Evolutionary conservation across 2,113 vertebrate species (phyloP), one percentile per base, ranked within the genome.

Genomic region (Vanacampus margaritifer): DNA sequence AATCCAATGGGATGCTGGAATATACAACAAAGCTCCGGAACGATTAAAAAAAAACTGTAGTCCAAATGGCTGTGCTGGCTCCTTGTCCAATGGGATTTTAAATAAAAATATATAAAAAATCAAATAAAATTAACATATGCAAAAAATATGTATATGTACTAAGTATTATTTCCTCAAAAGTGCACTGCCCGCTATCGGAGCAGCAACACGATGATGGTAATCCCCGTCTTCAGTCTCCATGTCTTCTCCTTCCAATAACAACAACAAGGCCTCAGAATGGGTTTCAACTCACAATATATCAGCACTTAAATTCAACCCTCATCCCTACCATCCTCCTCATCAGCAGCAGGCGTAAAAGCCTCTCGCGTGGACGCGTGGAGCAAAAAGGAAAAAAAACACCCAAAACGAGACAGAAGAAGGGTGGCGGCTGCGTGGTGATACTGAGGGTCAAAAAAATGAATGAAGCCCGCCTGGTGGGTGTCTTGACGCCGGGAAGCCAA

Each of bases 211-310:
- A 87, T 88, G 85, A 90, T 83, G 80, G 81, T 88, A 91, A 90
- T 92, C 90, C 87, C 87, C 91, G 87, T 92, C 91, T 89, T 92
- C 92, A 83, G 87, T 90, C 90, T 93, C 92, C 92, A 93, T 93
- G 86, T 88, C 90, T 87, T 75, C 60, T 32, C 28, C 28, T 62
- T 62, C 60, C 39, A 68, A 80, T 82, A 90, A 88, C 81, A 79
- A 72, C 79, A 84, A 48, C 64, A 51, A 51, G 64, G 64, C 21
- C 46, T 50, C 28, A 36, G 63, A 53, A n/a, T 32, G 10, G 13
- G 64, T 21, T 35, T 36, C 46, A 2, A 70, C 3, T 14, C 68
- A 72, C 6, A 21, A 17, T 50, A 74, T 59, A 70, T 24, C 63
- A 28, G 46, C 24, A 51, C 17, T 53, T 35, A 36, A 65, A 50